Conservation (phyloP, 1,140 invertebrate species). For the Mamestra configurata region DNA sequence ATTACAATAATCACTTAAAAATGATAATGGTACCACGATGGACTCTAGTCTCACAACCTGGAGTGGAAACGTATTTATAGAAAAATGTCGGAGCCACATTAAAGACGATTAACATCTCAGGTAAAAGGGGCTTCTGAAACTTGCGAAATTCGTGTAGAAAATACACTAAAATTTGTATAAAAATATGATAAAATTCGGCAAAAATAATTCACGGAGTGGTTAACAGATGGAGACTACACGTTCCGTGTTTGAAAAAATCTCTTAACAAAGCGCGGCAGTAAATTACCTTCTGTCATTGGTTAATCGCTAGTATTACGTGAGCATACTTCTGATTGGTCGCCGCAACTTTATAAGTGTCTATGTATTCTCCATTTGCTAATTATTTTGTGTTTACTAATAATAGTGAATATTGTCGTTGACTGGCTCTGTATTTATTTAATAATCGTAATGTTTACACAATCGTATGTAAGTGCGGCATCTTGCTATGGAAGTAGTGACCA, state of each 20-base stretch:
- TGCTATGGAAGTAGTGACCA: constrained; percentile 31
- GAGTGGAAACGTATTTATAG: not conserved
- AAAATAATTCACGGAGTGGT: constrained; percentile 23
- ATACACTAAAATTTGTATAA: not conserved
- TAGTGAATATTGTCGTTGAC: constrained; percentile 23
- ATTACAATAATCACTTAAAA: not conserved
- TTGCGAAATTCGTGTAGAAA: constrained; percentile 17
- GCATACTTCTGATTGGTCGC: not conserved
- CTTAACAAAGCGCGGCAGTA: too few relatives aligned
- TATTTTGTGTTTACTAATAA: not conserved
- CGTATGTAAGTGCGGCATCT: constrained; percentile 13
- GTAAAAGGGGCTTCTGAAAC: constrained; percentile 8
- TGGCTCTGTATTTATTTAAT: constrained; percentile 44
- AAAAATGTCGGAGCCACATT: not conserved
- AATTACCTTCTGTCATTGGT: not conserved
- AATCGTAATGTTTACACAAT: constrained; percentile 36
- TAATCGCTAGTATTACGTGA: not conserved
- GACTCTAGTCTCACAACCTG: not conserved
- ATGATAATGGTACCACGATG: not conserved
- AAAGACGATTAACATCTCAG: constrained; percentile 20
- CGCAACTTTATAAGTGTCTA: not conserved
- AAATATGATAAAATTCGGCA: constrained; percentile 21
- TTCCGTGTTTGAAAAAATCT: too few relatives aligned
- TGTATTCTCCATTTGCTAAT: constrained; percentile 1
- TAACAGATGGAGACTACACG: constrained; percentile 22